These are phyloP conservation scores for Sturnira hondurensis DNA, from an alignment of 2,113 vertebrate species.

Conservation along the genomic window DNA sequence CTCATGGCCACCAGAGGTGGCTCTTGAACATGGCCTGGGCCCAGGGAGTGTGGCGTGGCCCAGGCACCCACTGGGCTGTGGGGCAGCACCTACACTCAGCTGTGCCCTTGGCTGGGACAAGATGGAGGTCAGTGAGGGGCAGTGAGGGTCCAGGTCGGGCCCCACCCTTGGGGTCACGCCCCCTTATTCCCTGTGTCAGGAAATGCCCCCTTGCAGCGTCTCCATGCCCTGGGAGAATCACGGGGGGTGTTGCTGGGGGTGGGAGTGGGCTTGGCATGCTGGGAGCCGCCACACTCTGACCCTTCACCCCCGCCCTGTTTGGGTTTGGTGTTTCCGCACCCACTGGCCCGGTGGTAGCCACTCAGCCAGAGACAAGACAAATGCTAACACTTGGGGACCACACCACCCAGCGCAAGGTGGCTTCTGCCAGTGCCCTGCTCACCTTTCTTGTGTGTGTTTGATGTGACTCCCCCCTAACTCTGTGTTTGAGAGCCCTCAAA, in stretches of 20 bases:
- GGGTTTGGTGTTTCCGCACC: not conserved
- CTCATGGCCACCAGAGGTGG: not conserved
- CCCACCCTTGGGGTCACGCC: not conserved
- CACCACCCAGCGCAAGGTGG: not conserved
- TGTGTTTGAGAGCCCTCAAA: not conserved
- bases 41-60: not conserved
- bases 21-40: not conserved
- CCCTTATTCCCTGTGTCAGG: not conserved
- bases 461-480: not conserved
- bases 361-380: not conserved
- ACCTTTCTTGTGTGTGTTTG: not conserved
- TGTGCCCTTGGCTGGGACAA: not conserved
- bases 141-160: accelerated
- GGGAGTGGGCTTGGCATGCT: not conserved
- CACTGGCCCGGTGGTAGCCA: not conserved
- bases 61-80: not conserved
- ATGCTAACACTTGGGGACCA: no score
- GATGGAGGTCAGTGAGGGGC: accelerated
- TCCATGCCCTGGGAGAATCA: not conserved
- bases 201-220: not conserved
- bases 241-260: no score
- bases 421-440: not conserved
- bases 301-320: not conserved
- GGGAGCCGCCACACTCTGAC: accelerated
- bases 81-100: not conserved